These are phyloP conservation scores for Oncorhynchus kisutch DNA, from an alignment of 2,113 vertebrate genomes.

Conservation along the genomic window DNA sequence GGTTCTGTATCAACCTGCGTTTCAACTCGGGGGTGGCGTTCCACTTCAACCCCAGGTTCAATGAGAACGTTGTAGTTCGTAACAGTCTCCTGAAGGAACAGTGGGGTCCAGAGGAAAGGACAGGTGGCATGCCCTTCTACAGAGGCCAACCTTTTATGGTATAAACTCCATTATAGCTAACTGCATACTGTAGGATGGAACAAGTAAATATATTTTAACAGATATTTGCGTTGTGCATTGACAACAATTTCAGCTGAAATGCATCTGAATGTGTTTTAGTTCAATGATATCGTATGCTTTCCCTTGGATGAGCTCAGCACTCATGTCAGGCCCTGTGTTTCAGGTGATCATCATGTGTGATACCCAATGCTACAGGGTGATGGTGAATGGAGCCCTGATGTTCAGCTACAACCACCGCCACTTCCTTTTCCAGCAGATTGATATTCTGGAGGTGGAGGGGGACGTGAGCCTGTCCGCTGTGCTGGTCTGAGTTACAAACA, in stretches of 20 bases:
- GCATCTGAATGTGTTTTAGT: background rate
- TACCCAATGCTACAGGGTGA: slow-evolving; percentile 24
- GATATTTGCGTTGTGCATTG: background rate
- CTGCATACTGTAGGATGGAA: background rate
- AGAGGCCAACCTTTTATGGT: slow-evolving; percentile 58
- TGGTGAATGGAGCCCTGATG: slow-evolving; percentile 20
- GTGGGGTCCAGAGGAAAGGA: slow-evolving; percentile 60
- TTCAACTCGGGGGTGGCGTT: slow-evolving; percentile 53
- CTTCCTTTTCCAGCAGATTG: slow-evolving; percentile 18
- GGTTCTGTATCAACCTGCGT: slow-evolving; percentile 61
- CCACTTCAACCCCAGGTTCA: slow-evolving; percentile 64
- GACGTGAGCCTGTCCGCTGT: slow-evolving; percentile 28
- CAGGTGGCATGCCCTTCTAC: slow-evolving; percentile 41
- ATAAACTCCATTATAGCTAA: background rate
- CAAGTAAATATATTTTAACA: background rate
- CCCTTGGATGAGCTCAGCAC: background rate
- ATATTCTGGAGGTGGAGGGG: slow-evolving; percentile 35
- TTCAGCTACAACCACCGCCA: slow-evolving; percentile 36
- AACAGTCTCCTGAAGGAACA: slow-evolving; percentile 38
- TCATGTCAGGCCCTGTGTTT: background rate
- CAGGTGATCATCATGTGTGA: slow-evolving; percentile 32
- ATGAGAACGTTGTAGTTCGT: slow-evolving; percentile 54
- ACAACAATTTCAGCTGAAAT: background rate
- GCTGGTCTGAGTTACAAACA: background rate
- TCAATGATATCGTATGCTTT: background rate